Base-by-base conservation (phyloP, 2,797 vertebrate species). In the Takifugu rubripes region DNA sequence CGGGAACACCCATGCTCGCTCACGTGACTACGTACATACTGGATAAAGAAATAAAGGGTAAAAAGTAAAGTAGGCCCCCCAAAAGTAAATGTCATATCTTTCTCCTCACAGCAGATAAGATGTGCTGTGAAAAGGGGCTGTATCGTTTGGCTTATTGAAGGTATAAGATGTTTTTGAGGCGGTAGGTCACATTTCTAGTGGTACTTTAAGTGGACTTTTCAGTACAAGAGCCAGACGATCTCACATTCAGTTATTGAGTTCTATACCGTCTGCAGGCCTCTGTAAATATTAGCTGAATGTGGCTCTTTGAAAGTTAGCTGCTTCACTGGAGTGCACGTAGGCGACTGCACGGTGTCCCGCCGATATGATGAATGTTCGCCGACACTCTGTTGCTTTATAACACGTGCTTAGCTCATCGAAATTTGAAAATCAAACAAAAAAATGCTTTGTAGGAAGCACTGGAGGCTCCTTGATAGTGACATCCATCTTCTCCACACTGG, bases 1-100 rank as follows among this genome's bases (percentile, higher is more conserved):
- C 45, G 49, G 31, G 14, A 46, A 61, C 61, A 75, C 12, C 46
- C 33, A 1, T 49, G 25, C 25, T 64, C 52, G 43, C 48, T 52
- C 25, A 24, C 54, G 61, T 73, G 62, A 68, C 47, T 52, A 60
- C 56, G 47, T 26, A 49, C 46, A 49, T 55, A 33, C 27, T 24
- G 52, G 68, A 49, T 57, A 55, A 54, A 29, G 61, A 49, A 67
- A 59, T 26, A 40, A 70, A 76, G 74, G 68, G 69, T 75, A 64
- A 74, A 45, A 21, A 56, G 29, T 8, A 52, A 31, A 27, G 17
- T 11, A 3, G 17, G 25, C 42, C n/a, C 10, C 29, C 25, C 27
- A 54, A 1, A 58, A 10, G 33, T 33, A 33, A 33, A 33, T 25
- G 16, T 14, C 48, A 6, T 59, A 12, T 14, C 25, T 42, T 54